These are phyloP conservation scores for Naja naja DNA, from an alignment of 2,113 vertebrate species.

Conservation along the genomic window DNA sequence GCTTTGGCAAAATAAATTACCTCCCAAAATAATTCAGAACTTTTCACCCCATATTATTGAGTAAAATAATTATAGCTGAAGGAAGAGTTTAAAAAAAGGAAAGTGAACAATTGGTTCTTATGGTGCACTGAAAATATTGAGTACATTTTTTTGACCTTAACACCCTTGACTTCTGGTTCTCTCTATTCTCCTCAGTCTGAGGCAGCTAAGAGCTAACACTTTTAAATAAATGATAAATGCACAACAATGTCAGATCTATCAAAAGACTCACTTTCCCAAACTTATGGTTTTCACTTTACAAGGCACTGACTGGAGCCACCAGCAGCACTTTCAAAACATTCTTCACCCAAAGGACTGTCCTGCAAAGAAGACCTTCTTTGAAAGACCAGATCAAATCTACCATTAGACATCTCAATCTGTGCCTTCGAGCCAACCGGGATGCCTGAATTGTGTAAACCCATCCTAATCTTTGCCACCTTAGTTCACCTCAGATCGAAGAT, in stretches of 20 bases:
- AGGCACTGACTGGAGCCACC: not conserved
- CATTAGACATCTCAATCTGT: not conserved
- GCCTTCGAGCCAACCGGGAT: not conserved
- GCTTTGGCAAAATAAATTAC: constrained; percentile 18
- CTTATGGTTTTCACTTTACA: not conserved
- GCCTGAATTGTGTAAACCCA: not conserved
- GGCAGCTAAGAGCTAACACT: not conserved
- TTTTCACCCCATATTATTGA: not conserved
- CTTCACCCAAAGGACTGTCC: not conserved
- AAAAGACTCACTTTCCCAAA: not conserved
- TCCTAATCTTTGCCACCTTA: not conserved
- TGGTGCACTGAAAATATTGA: constrained; percentile 23
- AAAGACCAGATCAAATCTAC: not conserved
- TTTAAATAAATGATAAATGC: not conserved
- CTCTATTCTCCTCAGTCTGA: not conserved
- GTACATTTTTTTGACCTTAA: not conserved
- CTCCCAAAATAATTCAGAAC: constrained; percentile 12
- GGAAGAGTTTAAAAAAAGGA: not conserved
- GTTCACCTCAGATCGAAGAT: not conserved
- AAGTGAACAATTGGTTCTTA: not conserved
- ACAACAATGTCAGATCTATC: not conserved
- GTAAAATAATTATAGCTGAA: constrained; percentile 26
- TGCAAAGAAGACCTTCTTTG: not conserved
- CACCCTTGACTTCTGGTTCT: constrained; percentile 1
- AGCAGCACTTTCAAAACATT: not conserved